phyloP scores from a whole-genome alignment of 2,888 invertebrate species.

The Rhagium mordax region DNA sequence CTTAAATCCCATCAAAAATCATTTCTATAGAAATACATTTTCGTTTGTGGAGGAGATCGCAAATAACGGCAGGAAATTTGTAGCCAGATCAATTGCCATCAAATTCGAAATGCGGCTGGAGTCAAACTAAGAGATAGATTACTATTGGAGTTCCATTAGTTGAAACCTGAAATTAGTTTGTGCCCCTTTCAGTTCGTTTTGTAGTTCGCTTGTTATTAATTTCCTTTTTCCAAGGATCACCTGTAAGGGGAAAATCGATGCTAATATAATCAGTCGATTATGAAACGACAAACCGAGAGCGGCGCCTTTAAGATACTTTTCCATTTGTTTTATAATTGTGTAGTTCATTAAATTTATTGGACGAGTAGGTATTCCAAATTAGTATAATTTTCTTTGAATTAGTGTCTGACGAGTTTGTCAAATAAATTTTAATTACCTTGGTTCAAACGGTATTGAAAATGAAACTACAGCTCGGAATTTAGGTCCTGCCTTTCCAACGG shows the following conservation, averaged over 20 bases:
- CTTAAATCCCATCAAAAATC: not conserved
- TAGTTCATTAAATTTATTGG: conserved; percentile 1
- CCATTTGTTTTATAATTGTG: not conserved
- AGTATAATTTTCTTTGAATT: not conserved
- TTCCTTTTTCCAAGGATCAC: conserved; percentile 30
- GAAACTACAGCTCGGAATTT: not conserved
- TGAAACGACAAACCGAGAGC: not conserved
- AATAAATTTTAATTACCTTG: not conserved
- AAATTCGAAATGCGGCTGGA: conserved; percentile 40
- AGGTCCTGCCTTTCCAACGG: too few relatives aligned
- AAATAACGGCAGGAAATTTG: conserved; percentile 40
- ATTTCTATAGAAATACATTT: conserved; percentile 14
- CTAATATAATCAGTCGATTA: conserved; percentile 26
- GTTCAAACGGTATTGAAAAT: not conserved
- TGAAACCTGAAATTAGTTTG: conserved; percentile 32
- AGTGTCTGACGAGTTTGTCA: not conserved
- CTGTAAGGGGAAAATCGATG: conserved; percentile 24
- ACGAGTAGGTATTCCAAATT: not conserved
- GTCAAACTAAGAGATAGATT: conserved; percentile 39
- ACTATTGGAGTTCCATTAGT: conserved; percentile 22
- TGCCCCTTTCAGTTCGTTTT: conserved; percentile 25
- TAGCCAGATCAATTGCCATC: conserved; percentile 41
- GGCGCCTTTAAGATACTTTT: not conserved
- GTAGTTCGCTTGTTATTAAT: conserved; percentile 31
- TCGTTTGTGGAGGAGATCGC: conserved; percentile 31